A percentile compares a stretch with the other conserved stretches of the same genome.
These are phyloP conservation scores for Lanius ludovicianus DNA, from an alignment of 2,113 vertebrate genomes.

Conservation along the genomic window DNA sequence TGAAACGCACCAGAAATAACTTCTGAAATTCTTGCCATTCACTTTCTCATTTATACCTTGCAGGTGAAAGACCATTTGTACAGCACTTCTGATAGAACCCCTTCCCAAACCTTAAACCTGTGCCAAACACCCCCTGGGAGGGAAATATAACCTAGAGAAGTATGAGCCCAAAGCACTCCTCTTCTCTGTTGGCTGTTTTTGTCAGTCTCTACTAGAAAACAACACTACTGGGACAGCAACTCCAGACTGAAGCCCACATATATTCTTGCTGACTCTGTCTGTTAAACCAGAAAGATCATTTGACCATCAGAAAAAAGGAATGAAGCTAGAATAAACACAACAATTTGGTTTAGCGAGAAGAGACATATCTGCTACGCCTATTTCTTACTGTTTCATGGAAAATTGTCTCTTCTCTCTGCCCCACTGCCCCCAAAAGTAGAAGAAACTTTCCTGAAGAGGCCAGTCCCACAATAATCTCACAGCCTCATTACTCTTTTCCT, in stretches of 20 bases:
- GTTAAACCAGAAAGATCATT: not conserved
- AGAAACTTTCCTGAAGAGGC: not conserved
- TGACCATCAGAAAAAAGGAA: not conserved
- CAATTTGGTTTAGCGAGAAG: not conserved
- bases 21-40: not conserved
- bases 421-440: not conserved
- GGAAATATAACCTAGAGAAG: not conserved
- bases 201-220: not conserved
- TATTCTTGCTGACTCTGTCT: not conserved
- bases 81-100: not conserved
- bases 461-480: not conserved
- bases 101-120: not conserved
- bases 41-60: not conserved
- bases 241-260: not conserved
- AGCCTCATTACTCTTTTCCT: not conserved
- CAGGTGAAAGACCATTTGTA: not conserved
- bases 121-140: not conserved
- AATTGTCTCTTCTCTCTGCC: not conserved
- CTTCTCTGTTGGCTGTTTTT: not conserved
- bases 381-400: not conserved
- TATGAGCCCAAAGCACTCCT: not conserved
- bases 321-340: not conserved
- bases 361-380: not conserved
- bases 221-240: not conserved
- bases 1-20: not conserved